Evolutionary conservation across 2,888 invertebrate species (phyloP), one percentile per base, ranked within the genome.

Genomic region (Athalia rosae): DNA sequence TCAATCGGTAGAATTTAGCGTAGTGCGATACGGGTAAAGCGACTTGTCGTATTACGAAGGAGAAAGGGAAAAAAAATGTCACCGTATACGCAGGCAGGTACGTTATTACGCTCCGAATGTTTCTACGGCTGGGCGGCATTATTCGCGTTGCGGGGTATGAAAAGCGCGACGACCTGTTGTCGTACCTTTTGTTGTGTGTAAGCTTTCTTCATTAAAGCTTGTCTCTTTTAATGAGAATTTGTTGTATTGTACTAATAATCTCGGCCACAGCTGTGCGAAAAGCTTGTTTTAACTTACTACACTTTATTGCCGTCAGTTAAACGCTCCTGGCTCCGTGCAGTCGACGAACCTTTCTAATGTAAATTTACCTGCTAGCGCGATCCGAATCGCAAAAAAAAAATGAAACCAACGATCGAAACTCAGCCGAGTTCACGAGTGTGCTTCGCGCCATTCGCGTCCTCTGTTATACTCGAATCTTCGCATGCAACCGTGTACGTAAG

Each of bases 121-220:
- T 28, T 15, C 7, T 15, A 62, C n/a, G 62, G 28, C 28, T 6
- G 62, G 8, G 11, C n/a, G n/a, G n/a, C n/a, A n/a, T 67, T 67
- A 41, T 67, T 67, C 53, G 67, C 53, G 67, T 41, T 67, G 11
- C 45, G 2, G 28, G 1, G 45, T 62, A 48, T 28, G 11, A 67
- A 67, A 48, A 50, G 67, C 53, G 28, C 15, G 15, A 53, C 48
- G 48, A 67, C 67, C 67, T 53, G 67, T 67, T 67, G 67, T 67
- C 67, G 41, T 67, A 67, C 67, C 67, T 67, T 67, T 28, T 28
- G 28, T 28, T 28, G 2, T 28, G 2, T 28, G 67, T 45, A 67
- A 67, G 67, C 53, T 53, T 41, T 67, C 50, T 67, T 67, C 67
- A 67, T 67, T 67, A 67, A 53, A 67, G 67, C 67, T 53, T 67